Conservation (phyloP, 2,113 vertebrate genomes). For the Oncorhynchus masou region DNA sequence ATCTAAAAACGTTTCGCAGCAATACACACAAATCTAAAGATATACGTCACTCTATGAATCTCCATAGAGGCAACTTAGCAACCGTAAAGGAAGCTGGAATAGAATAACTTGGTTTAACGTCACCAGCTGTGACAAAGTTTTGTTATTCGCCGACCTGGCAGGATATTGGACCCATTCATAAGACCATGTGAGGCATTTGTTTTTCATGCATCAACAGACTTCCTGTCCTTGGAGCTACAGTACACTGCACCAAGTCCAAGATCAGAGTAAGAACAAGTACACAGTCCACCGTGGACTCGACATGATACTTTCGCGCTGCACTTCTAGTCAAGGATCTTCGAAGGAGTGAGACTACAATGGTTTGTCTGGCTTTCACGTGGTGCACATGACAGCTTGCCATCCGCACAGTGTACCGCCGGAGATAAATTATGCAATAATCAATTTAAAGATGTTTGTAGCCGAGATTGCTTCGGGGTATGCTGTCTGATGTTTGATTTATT, state of each 20-base stretch:
- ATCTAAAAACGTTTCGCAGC: too few species aligned
- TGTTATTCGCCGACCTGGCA: background rate
- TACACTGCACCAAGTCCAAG: slow-evolving; percentile 1
- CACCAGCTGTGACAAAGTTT: background rate
- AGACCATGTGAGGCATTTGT: background rate
- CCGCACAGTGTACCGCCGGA: slow-evolving; percentile 2
- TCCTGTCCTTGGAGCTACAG: background rate
- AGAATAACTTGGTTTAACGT: too few species aligned
- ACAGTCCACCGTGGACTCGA: background rate
- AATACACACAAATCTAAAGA: too few species aligned
- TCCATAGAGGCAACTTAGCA: too few species aligned
- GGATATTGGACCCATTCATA: background rate
- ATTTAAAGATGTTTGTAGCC: slow-evolving; percentile 31
- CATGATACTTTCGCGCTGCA: background rate
- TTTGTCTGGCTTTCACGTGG: background rate
- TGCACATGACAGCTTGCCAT: slow-evolving; percentile 8
- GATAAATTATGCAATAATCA: slow-evolving; percentile 39
- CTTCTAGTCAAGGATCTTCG: background rate
- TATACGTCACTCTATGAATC: too few species aligned
- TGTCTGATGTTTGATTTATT: slow-evolving; percentile 38
- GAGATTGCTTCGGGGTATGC: slow-evolving; percentile 32
- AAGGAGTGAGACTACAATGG: background rate
- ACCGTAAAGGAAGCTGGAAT: too few species aligned
- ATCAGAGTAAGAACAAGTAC: slow-evolving; percentile 9
- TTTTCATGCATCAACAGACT: background rate